These are phyloP conservation scores for Dasyornis broadbenti DNA, from an alignment of 2,113 vertebrate species.

Conservation along the genomic window DNA sequence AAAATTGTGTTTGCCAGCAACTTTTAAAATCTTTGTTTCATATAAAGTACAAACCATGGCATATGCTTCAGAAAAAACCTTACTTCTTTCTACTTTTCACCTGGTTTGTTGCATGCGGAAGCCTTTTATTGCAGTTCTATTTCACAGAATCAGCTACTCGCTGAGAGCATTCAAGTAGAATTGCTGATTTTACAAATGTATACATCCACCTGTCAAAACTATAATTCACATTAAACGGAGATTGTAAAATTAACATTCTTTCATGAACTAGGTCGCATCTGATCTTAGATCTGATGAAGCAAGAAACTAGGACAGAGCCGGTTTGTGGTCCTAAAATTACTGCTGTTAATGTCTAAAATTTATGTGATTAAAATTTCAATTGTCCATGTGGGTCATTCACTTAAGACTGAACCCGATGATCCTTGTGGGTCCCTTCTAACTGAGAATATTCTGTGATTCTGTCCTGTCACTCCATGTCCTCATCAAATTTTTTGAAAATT, in stretches of 20 bases:
- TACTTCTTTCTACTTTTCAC: neutral
- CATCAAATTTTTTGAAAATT: neutral
- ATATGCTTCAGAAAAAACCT: neutral
- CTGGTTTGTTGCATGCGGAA: neutral
- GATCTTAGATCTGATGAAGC: neutral
- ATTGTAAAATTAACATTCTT: neutral
- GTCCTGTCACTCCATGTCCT: neutral
- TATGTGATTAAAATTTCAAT: neutral
- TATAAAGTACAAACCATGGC: neutral
- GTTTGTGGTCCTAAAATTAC: neutral
- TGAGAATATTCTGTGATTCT: neutral
- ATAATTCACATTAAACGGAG: neutral
- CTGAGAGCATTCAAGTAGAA: neutral
- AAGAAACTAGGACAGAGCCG: neutral
- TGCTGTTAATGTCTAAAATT: neutral
- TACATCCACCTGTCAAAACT: neutral
- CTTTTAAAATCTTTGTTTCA: neutral
- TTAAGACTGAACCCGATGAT: neutral
- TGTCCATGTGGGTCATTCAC: neutral
- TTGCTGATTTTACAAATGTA: conserved; percentile 14
- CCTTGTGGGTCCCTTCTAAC: neutral
- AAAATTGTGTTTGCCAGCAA: neutral
- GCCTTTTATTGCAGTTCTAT: neutral
- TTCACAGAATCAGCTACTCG: neutral
- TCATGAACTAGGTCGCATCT: neutral